Percentiles rank a stretch among this genome's conserved stretches.
Conservation (phyloP, 2,888 invertebrate species). For the Argyresthia albistria region DNA sequence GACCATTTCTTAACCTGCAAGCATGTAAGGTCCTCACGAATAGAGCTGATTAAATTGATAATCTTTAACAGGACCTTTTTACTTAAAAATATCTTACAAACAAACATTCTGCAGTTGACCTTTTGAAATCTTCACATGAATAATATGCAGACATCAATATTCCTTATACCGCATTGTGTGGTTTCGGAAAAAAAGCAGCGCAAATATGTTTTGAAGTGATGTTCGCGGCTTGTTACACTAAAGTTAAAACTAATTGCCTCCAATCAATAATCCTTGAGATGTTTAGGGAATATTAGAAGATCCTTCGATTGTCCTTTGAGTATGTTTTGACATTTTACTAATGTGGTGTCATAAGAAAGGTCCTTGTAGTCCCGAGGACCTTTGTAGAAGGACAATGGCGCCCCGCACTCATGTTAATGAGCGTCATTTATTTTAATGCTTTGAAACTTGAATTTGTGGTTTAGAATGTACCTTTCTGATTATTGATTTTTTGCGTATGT, state of each 20-base stretch:
- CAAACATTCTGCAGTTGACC: too few relatives aligned
- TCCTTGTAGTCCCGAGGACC: slow-evolving; percentile 39
- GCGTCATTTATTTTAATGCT: slow-evolving; percentile 61
- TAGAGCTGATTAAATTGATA: too few relatives aligned
- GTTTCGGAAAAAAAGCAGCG: slow-evolving; percentile 22
- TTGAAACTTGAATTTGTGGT: slow-evolving; percentile 60
- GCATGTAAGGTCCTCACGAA: too few relatives aligned
- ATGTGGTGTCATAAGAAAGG: slow-evolving; percentile 56
- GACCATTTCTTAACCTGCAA: neutral
- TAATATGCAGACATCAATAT: too few relatives aligned
- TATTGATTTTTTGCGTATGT: slow-evolving; percentile 26
- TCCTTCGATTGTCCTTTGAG: slow-evolving; percentile 53
- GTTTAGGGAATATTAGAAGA: slow-evolving; percentile 36
- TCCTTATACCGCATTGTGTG: too few relatives aligned
- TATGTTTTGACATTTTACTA: slow-evolving; percentile 69
- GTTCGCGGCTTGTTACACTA: slow-evolving; percentile 42
- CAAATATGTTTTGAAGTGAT: slow-evolving; percentile 34
- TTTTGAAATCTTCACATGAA: too few relatives aligned
- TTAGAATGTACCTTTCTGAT: slow-evolving; percentile 46
- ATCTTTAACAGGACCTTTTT: too few relatives aligned
- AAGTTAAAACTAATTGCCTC: slow-evolving; percentile 58
- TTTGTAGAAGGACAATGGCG: slow-evolving; percentile 43
- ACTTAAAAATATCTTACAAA: too few relatives aligned
- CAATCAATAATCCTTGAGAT: slow-evolving; percentile 52
- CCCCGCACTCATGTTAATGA: slow-evolving; percentile 54